Percentiles rank a stretch among this genome's conserved stretches.
These are phyloP conservation scores for Ecdyonurus torrentis DNA, from an alignment of 2,888 invertebrate genomes.

Conservation along the genomic window DNA sequence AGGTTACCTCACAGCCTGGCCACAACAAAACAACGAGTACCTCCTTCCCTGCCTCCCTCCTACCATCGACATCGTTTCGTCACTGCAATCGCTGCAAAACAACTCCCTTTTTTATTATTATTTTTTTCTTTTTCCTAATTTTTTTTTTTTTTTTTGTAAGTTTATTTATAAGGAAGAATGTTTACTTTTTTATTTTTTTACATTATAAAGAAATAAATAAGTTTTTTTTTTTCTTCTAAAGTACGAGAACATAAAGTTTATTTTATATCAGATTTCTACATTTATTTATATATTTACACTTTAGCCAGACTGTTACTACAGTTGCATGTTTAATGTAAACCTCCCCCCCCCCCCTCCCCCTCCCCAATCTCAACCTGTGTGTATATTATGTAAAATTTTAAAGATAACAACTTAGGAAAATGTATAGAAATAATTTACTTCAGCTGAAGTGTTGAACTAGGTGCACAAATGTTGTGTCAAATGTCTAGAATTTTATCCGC, in stretches of 20 bases:
- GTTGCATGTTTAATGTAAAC: not conserved
- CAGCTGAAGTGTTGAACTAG: too few species aligned
- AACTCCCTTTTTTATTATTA: constrained; percentile 1
- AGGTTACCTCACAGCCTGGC: not conserved
- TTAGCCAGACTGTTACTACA: not conserved
- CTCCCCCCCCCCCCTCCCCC: too few species aligned
- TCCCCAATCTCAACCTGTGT: too few species aligned
- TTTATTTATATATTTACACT: not conserved
- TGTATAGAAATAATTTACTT: too few species aligned
- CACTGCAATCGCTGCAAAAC: not conserved
- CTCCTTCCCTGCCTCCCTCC: not conserved
- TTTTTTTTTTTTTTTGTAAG: too few species aligned
- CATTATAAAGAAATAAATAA: constrained; percentile 4
- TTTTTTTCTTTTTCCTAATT: not conserved
- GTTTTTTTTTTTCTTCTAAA: too few species aligned
- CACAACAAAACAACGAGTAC: not conserved
- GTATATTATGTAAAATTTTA: too few species aligned
- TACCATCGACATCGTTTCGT: not conserved
- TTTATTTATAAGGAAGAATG: too few species aligned
- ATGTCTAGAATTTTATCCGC: too few species aligned
- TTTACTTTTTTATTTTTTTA: constrained; percentile 2
- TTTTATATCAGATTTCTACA: not conserved
- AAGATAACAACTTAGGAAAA: too few species aligned
- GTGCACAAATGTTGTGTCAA: too few species aligned
- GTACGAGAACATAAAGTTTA: not conserved